Evolutionary conservation across 2,113 vertebrate genomes (phyloP).

Genomic region (Ciconia maguari): DNA sequence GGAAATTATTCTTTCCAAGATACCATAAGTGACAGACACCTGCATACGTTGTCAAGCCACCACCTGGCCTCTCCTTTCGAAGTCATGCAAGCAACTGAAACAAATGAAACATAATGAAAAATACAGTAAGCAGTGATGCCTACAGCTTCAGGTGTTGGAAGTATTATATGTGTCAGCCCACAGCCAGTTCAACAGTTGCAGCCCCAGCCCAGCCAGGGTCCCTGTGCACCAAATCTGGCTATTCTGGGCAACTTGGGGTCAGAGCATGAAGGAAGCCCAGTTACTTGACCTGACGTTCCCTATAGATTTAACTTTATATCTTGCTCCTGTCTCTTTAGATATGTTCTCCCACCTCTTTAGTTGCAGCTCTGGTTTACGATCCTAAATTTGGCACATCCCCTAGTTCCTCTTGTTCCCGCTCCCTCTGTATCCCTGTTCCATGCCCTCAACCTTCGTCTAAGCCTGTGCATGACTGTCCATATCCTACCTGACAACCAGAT

Average conservation of each 20-base stretch:
- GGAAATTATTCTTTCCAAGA: not conserved
- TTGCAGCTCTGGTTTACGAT: not conserved
- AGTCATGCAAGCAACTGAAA: not conserved
- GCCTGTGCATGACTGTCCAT: rapidly evolving
- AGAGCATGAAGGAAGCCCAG: not conserved
- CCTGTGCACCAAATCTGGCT: not conserved
- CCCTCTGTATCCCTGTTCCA: not conserved
- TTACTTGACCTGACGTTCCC: not conserved
- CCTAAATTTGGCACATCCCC: not conserved
- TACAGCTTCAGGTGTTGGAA: not conserved
- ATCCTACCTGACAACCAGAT: not conserved
- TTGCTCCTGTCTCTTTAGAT: not conserved
- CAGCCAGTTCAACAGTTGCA: not conserved
- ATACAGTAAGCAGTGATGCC: not conserved
- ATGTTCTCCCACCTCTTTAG: not conserved
- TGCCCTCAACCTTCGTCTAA: not conserved
- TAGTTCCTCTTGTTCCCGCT: not conserved
- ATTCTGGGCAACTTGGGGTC: not conserved
- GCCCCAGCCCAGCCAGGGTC: not conserved
- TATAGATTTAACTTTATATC: not conserved
- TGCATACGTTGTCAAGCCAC: not conserved
- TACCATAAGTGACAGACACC: not conserved
- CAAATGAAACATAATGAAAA: not conserved
- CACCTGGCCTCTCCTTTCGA: not conserved
- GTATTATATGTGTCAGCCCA: not conserved